Conservation (phyloP, 2,888 invertebrate genomes). For the Pyralis farinalis region DNA sequence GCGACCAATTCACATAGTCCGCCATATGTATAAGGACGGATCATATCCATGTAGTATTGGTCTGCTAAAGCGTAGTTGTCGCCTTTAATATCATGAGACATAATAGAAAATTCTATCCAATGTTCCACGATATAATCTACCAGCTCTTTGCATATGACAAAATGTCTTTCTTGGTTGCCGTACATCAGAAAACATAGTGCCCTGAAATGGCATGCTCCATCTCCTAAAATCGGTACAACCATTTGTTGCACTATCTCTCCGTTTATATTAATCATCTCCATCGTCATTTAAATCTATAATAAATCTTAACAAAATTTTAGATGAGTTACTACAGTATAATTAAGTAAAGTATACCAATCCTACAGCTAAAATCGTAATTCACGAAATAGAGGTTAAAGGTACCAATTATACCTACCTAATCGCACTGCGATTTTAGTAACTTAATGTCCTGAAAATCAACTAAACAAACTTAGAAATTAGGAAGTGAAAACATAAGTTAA, state of each 20-base stretch:
- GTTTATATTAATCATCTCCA: neutral
- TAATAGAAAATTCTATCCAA: neutral
- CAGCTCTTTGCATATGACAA: constrained; percentile 2
- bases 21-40: neutral
- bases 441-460: too few relatives aligned
- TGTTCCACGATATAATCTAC: neutral
- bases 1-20: constrained; percentile 7
- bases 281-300: constrained; percentile 1
- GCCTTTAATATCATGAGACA: neutral
- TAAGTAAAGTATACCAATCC: too few relatives aligned
- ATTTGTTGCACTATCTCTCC: neutral
- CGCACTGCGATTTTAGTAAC: too few relatives aligned
- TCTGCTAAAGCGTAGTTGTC: neutral
- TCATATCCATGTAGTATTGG: neutral
- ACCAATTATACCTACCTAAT: too few relatives aligned
- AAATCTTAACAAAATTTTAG: too few relatives aligned
- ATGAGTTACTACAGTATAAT: too few relatives aligned
- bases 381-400: too few relatives aligned
- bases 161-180: constrained; percentile 16
- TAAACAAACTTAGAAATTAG: too few relatives aligned
- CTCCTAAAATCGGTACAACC: constrained; percentile 14
- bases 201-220: constrained; percentile 17
- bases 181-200: constrained; percentile 18
- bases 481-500: too few relatives aligned
- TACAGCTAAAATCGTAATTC: too few relatives aligned